Conservation (phyloP, 2,113 vertebrate genomes). For the Puffinus mauretanicus region DNA sequence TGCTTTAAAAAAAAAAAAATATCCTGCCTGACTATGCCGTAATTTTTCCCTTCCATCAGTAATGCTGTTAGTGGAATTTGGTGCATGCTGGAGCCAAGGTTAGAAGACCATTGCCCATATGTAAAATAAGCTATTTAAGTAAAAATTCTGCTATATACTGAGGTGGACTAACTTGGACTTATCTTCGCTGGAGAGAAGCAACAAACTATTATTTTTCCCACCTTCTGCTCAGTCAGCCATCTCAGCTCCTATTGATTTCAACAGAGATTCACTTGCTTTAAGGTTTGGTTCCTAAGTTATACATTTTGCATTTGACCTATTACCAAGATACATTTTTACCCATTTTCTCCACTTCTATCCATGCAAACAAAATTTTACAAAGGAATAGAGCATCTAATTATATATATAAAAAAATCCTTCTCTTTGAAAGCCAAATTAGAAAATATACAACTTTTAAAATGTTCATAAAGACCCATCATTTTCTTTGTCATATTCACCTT, state of each 20-base stretch:
- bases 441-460: background rate
- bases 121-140: background rate
- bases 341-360: background rate
- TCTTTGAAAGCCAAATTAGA: background rate
- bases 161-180: conserved; percentile 7
- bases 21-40: background rate
- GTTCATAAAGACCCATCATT: background rate
- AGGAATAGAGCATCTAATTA: background rate
- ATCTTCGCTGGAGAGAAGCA: background rate
- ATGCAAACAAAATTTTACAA: background rate
- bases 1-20: background rate
- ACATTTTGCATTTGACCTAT: background rate
- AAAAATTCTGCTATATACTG: background rate
- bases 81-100: background rate
- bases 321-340: background rate
- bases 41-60: background rate
- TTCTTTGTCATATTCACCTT: background rate
- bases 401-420: background rate
- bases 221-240: conserved; percentile 10
- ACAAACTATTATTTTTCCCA: conserved; percentile 14
- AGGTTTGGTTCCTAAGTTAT: background rate
- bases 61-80: background rate
- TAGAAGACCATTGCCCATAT: background rate
- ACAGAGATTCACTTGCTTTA: background rate
- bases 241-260: conserved; percentile 22